Conservation (phyloP, 2,113 vertebrate genomes). For the Paraplagusia blochii region DNA sequence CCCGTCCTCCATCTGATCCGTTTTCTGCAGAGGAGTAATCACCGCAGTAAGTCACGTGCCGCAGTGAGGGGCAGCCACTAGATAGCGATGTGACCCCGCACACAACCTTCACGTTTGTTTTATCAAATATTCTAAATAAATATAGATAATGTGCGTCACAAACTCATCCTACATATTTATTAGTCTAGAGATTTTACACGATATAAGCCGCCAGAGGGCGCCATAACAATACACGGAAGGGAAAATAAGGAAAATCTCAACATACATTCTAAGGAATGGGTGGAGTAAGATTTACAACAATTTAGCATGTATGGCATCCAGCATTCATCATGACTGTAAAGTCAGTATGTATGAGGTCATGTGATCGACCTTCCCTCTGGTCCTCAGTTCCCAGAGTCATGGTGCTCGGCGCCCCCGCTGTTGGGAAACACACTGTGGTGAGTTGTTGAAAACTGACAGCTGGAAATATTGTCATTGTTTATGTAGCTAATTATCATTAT, state of each 20-base stretch:
- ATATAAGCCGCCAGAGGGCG: too few relatives aligned
- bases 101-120: too few relatives aligned
- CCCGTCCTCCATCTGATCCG: slow-evolving; percentile 83
- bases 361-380: background rate
- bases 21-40: slow-evolving; percentile 73
- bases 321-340: too few relatives aligned
- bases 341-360: background rate
- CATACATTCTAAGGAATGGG: too few relatives aligned
- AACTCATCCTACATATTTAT: too few relatives aligned
- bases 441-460: slow-evolving; percentile 54
- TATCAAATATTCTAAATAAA: too few relatives aligned
- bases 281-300: too few relatives aligned
- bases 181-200: too few relatives aligned
- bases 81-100: slow-evolving; percentile 3
- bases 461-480: background rate
- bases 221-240: too few relatives aligned
- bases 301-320: background rate
- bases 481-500: background rate
- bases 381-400: slow-evolving; percentile 81
- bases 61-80: slow-evolving; percentile 1
- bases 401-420: slow-evolving; percentile 86
- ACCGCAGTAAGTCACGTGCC: slow-evolving; percentile 65
- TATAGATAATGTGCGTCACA: too few relatives aligned
- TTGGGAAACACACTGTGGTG: slow-evolving; percentile 88
- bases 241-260: too few relatives aligned